phyloP scores from a whole-genome alignment of 2,888 invertebrate genomes.

The Alviniconcha strummeri region DNA sequence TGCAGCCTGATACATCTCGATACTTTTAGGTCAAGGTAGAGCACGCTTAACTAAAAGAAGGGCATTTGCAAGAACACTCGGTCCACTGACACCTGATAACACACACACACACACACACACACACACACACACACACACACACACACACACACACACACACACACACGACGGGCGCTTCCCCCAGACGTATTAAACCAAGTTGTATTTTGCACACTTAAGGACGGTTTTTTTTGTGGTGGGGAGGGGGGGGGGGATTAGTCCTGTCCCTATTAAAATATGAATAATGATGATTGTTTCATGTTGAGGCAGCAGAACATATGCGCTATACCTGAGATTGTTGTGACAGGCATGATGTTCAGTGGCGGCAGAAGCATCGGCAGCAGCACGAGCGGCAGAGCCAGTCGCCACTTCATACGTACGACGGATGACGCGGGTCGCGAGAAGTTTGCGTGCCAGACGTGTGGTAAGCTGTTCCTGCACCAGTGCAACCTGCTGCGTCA shows the following conservation, averaged over 20 bases:
- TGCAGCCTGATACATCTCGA: no score
- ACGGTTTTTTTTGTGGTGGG: no score
- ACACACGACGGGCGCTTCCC: not conserved
- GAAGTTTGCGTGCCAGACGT: conserved; percentile 22
- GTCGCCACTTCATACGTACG: not conserved
- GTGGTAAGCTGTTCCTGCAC: conserved; percentile 25
- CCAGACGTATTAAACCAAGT: no score
- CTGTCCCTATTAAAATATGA: not conserved
- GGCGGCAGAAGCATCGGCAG: not conserved
- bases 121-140: not conserved
- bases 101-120: not conserved
- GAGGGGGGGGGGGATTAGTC: not conserved
- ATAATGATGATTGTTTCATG: not conserved
- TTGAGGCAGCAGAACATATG: not conserved
- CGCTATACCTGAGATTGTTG: not conserved
- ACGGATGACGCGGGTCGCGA: conserved; percentile 3
- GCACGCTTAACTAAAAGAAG: no score
- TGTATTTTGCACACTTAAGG: no score
- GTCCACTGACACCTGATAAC: not conserved
- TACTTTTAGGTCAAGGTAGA: not conserved
- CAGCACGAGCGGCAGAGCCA: not conserved
- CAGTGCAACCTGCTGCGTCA: conserved; percentile 30
- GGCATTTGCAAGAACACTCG: no score
- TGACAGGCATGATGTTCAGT: conserved; percentile 4
- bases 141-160: not conserved